Evolutionary conservation across 2,113 vertebrate genomes (phyloP).

Genomic region (Oenanthe oenanthe): DNA sequence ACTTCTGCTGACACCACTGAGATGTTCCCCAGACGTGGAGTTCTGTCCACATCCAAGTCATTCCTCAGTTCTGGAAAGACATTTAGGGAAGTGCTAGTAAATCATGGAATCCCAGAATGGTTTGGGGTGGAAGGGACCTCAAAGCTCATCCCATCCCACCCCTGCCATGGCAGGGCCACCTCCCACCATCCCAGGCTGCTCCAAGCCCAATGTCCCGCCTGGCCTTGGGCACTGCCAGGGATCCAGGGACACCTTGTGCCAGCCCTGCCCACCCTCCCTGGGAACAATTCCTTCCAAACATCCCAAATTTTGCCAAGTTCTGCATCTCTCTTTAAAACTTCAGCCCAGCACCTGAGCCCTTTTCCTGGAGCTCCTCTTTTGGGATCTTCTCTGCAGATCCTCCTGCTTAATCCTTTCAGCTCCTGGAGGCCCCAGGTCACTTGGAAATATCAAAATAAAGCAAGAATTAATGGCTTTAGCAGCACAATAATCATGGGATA

Average conservation of each 20-base stretch:
- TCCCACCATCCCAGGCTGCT: neutral
- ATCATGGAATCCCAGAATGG: neutral
- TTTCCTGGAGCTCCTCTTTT: neutral
- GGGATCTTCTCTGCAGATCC: neutral
- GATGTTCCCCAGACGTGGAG: fast-evolving
- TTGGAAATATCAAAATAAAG: neutral
- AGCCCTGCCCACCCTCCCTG: neutral
- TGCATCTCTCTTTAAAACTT: neutral
- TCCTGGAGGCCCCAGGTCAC: neutral
- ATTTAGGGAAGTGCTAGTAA: neutral
- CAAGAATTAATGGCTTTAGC: neutral
- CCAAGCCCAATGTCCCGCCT: neutral
- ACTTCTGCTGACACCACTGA: neutral
- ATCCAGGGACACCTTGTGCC: neutral
- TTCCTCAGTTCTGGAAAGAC: neutral
- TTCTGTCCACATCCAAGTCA: neutral
- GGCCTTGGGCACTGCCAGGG: neutral
- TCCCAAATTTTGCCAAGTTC: neutral
- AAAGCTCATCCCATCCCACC: fast-evolving
- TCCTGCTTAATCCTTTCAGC: neutral
- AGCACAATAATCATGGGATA: neutral
- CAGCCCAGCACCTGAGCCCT: neutral
- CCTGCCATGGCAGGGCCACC: neutral
- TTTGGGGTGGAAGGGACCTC: fast-evolving
- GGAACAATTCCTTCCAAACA: neutral